A percentile compares a stretch with the other conserved stretches of the same genome.
Evolutionary conservation across 2,888 invertebrate genomes (phyloP).

Genomic region (Sphaeridia pumilis): DNA sequence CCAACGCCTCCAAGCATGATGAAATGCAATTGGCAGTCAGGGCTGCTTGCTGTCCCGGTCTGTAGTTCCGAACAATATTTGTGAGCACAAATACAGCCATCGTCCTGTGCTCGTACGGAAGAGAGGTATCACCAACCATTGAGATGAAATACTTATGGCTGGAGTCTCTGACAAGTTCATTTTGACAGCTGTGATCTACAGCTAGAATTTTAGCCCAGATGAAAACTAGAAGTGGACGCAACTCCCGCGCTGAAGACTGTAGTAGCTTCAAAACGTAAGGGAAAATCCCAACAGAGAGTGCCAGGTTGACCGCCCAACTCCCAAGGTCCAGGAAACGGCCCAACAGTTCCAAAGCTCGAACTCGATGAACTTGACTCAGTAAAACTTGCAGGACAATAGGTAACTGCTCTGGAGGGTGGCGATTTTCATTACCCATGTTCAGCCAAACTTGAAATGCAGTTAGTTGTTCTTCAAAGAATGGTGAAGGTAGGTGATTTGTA

Average conservation of each 20-base stretch:
- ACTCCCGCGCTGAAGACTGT: conserved; percentile 85
- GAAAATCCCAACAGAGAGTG: conserved; percentile 94
- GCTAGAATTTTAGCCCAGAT: conserved; percentile 99
- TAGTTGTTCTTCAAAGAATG: conserved; percentile 92
- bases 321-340: conserved; percentile 91
- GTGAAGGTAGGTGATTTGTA: conserved; percentile 48
- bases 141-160: conserved; percentile 90
- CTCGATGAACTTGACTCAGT: conserved; percentile 60
- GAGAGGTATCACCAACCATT: conserved; percentile 73
- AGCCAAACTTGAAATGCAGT: conserved; percentile 97
- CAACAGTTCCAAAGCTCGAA: conserved; percentile 85
- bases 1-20: conserved; percentile 63
- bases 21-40: conserved; percentile 80
- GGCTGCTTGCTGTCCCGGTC: conserved; percentile 79
- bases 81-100: conserved; percentile 91
- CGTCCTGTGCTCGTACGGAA: conserved; percentile 77
- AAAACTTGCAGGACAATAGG: conserved; percentile 71
- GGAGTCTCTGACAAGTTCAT: conserved; percentile 82
- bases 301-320: conserved; percentile 88
- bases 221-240: conserved; percentile 85
- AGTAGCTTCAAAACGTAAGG: conserved; percentile 94
- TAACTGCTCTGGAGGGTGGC: conserved; percentile 87
- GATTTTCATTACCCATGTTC: conserved; percentile 59
- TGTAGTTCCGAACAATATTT: conserved; percentile 80
- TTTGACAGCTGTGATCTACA: conserved; percentile 88